Evolutionary conservation across 1,140 invertebrate species (phyloP).

Genomic region (Stegodyphus dumicola): DNA sequence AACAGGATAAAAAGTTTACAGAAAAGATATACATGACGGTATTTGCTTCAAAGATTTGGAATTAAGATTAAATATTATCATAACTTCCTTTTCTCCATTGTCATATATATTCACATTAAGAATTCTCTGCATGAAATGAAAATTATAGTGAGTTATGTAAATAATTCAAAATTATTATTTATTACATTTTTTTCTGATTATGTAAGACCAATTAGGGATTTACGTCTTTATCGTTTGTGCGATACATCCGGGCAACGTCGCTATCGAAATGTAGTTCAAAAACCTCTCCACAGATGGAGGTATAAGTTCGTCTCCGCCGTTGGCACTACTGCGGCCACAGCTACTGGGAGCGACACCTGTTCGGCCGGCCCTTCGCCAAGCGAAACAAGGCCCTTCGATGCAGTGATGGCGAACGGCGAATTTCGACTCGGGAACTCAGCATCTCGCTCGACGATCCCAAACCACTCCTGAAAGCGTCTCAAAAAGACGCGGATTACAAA

Average conservation of each 20-base stretch:
- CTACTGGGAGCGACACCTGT: constrained; percentile 50
- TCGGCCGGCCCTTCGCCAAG: constrained; percentile 30
- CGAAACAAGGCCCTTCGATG: constrained; percentile 46
- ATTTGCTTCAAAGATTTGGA: too few species aligned
- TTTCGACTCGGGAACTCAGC: constrained; percentile 15
- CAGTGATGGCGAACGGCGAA: constrained; percentile 48
- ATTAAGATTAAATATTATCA: too few species aligned
- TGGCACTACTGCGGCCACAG: constrained; percentile 41
- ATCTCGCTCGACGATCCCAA: not conserved
- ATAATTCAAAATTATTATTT: too few species aligned
- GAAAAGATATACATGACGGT: too few species aligned
- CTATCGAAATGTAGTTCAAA: not conserved
- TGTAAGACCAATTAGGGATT: too few species aligned
- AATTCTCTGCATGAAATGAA: too few species aligned
- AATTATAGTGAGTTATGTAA: too few species aligned
- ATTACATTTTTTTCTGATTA: too few species aligned
- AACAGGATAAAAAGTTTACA: too few species aligned
- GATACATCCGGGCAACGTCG: not conserved
- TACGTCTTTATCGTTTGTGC: too few species aligned
- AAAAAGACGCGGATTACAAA: not conserved
- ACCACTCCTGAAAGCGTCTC: not conserved
- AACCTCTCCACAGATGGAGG: constrained; percentile 22
- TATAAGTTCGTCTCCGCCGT: not conserved
- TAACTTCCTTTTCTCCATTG: too few species aligned
- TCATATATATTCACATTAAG: too few species aligned